Base-by-base conservation (phyloP, 2,797 vertebrate species). In the Rhinatrema bivittatum region DNA sequence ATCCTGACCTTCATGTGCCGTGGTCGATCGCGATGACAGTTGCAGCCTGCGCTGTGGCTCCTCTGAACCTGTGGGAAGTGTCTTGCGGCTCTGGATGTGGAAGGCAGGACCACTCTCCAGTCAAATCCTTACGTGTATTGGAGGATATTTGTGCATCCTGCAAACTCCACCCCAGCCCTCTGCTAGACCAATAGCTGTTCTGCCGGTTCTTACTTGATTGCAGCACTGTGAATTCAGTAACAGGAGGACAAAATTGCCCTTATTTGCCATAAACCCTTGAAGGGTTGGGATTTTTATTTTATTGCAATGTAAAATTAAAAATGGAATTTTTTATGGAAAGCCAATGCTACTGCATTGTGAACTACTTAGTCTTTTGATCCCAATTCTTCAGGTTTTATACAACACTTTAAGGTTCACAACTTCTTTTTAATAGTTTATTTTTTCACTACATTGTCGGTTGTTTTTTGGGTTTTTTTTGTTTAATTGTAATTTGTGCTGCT, bases 1-100 rank as follows among this genome's bases (percentile, higher is more conserved):
- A 63, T 88, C 36, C 64, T 88, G 25, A 53, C 69, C 0, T 86
- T 84, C 49, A 84, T 88, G 68, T 67, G 79, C 10, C 71, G 67
- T 16, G 60, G 53, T 42, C 74, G 17, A 39, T 25, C 64, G 2
- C 65, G 54, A 39, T 72, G 68, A 70, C n/a, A n/a, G n/a, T 30
- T 47, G 49, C 46, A 37, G 47, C 33, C 56, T 60, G 42, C 56
- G 42, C 49, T 39, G 52, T 56, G 39, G 28, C 42, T 58, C 65
- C 39, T 69, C 57, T 65, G 57, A 53, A 7, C 15, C n/a, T n/a
- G n/a, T n/a, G n/a, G n/a, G n/a, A n/a, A n/a, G n/a, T 67, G 65
- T 68, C 58, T 63, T 73, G 68, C 46, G 54, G 59, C 63, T 52
- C 23, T 31, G 30, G 32, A 37, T 46, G 45, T 64, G 56, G 37